A percentile compares a stretch with the other conserved stretches of the same genome.
Conservation (phyloP, 1,140 invertebrate genomes). For the Diprion similis region DNA sequence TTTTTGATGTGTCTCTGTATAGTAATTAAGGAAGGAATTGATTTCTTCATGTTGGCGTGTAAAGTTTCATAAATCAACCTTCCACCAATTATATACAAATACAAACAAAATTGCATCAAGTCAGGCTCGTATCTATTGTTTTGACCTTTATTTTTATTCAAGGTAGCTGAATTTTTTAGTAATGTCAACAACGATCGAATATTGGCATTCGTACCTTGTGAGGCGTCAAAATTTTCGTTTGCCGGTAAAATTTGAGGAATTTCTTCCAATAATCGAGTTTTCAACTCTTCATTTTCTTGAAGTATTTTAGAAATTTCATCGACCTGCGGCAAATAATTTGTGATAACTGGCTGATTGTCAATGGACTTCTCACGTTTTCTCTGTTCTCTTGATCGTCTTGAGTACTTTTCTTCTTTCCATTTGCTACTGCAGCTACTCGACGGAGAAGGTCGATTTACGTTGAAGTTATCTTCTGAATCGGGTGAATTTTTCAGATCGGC, state of each 20-base stretch:
- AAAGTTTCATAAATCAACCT: background rate
- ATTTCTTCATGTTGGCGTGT: slow-evolving; percentile 1
- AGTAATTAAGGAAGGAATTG: background rate
- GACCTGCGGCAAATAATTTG: background rate
- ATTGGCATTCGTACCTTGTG: background rate
- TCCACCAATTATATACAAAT: slow-evolving; percentile 5
- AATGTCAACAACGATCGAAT: background rate
- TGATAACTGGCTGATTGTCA: background rate
- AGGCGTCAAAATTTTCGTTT: background rate
- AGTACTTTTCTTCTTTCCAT: slow-evolving; percentile 1
- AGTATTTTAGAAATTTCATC: slow-evolving; percentile 1
- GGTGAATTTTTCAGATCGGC: too few species aligned
- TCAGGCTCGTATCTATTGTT: background rate
- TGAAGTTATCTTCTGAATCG: too few species aligned
- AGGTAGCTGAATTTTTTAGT: background rate
- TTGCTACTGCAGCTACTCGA: background rate
- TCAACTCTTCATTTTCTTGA: background rate
- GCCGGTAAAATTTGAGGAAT: background rate
- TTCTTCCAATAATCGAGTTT: background rate
- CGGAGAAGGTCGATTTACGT: background rate
- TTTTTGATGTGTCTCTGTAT: background rate
- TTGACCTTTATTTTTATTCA: background rate
- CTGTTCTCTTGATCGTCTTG: background rate
- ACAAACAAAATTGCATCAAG: background rate
- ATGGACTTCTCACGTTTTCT: background rate